phyloP scores from a whole-genome alignment of 2,113 vertebrate species.

The Aptenodytes forsteri region DNA sequence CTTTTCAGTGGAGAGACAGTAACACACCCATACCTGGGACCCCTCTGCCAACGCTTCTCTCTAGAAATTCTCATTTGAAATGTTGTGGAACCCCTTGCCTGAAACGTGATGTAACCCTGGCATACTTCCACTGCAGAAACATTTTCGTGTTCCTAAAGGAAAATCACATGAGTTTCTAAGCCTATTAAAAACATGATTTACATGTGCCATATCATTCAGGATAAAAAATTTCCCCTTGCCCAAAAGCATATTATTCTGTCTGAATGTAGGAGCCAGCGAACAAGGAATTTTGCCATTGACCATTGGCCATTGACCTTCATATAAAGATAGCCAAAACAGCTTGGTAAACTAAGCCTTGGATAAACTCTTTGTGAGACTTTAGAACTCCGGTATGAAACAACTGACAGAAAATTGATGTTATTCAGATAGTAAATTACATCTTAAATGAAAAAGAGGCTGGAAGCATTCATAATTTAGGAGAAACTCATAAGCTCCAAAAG shows the following conservation, averaged over 20 bases:
- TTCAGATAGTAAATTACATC: background rate
- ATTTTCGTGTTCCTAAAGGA: background rate
- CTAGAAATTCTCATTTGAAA: background rate
- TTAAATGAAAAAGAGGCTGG: background rate
- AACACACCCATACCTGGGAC: background rate
- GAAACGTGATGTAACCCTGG: background rate
- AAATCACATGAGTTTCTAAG: background rate
- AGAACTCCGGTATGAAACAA: background rate
- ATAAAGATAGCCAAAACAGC: background rate
- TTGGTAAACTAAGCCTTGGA: background rate
- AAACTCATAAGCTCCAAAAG: background rate
- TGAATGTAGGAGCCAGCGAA: background rate
- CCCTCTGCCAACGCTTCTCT: background rate
- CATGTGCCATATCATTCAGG: background rate
- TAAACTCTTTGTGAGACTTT: background rate
- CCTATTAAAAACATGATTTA: background rate
- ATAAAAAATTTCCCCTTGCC: background rate
- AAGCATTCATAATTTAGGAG: background rate
- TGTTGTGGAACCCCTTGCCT: background rate
- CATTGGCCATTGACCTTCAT: background rate
- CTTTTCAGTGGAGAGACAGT: background rate
- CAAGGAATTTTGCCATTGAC: background rate
- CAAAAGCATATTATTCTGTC: background rate
- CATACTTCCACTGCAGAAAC: background rate
- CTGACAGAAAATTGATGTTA: background rate